These are phyloP conservation scores for Formica selysi DNA, from an alignment of 1,140 invertebrate genomes.

Conservation along the genomic window DNA sequence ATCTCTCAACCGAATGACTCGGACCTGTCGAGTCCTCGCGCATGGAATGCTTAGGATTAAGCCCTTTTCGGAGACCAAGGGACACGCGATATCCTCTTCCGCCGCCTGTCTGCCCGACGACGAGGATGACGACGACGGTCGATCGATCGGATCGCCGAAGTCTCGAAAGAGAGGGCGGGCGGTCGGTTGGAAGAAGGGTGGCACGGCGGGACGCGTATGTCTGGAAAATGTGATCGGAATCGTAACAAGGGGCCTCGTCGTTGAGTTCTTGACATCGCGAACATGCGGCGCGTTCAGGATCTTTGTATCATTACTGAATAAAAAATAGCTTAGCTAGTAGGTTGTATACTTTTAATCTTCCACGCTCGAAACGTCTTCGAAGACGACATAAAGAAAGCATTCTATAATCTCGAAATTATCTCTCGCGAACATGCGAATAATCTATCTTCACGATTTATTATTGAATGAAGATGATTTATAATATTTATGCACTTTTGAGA, in stretches of 20 bases:
- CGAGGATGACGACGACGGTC: slow-evolving; percentile 36
- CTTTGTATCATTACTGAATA: slow-evolving; percentile 41
- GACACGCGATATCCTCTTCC: slow-evolving; percentile 65
- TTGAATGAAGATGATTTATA: neutral
- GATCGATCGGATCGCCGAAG: slow-evolving; percentile 61
- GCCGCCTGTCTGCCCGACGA: slow-evolving; percentile 13
- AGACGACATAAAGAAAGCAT: neutral
- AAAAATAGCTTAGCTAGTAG: slow-evolving; percentile 22
- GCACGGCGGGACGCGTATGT: slow-evolving; percentile 45
- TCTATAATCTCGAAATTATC: neutral
- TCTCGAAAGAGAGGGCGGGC: slow-evolving; percentile 48
- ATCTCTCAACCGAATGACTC: slow-evolving; percentile 61
- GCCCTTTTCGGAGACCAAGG: slow-evolving; percentile 65
- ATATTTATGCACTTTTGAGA: neutral
- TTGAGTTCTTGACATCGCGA: slow-evolving; percentile 50
- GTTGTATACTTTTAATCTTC: slow-evolving; percentile 2
- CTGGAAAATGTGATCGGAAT: slow-evolving; percentile 64
- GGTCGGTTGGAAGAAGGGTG: slow-evolving; percentile 15
- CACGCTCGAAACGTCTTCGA: neutral
- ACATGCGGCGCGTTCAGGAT: slow-evolving; percentile 45
- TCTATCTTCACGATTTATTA: neutral
- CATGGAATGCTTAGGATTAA: slow-evolving; percentile 72
- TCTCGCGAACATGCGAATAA: neutral
- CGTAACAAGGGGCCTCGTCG: slow-evolving; percentile 45
- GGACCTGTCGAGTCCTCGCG: slow-evolving; percentile 59